Conservation (phyloP, 2,797 vertebrate genomes). For the Pangasius mekongensis region DNA sequence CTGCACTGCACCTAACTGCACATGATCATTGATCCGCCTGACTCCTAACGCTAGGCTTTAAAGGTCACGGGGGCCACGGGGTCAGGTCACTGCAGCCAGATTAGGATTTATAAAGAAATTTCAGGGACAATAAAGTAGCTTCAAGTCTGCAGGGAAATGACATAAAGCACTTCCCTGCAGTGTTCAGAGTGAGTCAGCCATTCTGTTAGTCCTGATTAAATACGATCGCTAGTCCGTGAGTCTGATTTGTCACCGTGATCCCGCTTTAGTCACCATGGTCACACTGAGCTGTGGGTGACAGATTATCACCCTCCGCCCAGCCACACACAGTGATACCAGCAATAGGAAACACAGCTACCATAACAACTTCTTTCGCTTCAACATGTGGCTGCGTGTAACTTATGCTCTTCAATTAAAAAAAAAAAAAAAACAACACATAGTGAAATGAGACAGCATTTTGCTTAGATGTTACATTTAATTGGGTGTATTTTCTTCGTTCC, state of each 20-base stretch:
- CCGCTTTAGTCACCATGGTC: neutral
- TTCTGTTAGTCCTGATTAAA: slow-evolving; percentile 20
- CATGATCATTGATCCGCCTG: slow-evolving; percentile 8
- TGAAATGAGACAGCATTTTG: neutral
- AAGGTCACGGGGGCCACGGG: slow-evolving; percentile 41
- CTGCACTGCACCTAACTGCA: slow-evolving; percentile 29
- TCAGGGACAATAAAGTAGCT: neutral
- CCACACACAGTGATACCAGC: slow-evolving; percentile 8
- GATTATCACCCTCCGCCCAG: slow-evolving; percentile 1
- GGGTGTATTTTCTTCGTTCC: neutral
- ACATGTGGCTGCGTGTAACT: neutral
- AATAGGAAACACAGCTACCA: slow-evolving; percentile 20
- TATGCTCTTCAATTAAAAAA: neutral
- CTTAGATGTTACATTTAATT: neutral
- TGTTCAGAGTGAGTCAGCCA: neutral
- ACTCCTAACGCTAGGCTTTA: slow-evolving; percentile 12
- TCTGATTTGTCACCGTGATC: neutral
- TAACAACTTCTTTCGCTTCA: neutral
- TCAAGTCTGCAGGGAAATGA: neutral
- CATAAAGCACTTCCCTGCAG: slow-evolving; percentile 1
- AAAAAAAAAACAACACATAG: neutral
- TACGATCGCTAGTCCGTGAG: neutral
- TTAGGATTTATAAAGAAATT: slow-evolving; percentile 42
- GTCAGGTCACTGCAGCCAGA: slow-evolving; percentile 35
- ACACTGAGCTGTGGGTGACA: neutral